These are phyloP conservation scores for Cephus pygmeus DNA, from an alignment of 2,888 invertebrate species.

Conservation along the genomic window DNA sequence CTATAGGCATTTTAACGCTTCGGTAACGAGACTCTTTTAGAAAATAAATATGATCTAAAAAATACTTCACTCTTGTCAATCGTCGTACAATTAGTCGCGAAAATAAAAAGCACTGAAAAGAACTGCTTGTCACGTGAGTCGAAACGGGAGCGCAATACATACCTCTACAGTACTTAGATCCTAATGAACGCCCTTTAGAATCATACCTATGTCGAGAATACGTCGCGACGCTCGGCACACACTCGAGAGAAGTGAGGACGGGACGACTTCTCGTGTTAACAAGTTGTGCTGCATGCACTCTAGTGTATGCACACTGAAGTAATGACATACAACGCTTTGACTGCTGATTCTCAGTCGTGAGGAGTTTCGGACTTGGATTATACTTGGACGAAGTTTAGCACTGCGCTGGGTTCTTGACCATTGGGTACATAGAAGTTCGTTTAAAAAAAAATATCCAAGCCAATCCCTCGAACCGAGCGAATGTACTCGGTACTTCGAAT, in stretches of 20 bases:
- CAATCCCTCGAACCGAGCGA: background rate
- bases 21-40: background rate
- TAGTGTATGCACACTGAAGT: background rate
- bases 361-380: background rate
- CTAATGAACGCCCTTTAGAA: constrained; percentile 49
- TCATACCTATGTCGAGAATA: constrained; percentile 32
- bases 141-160: constrained; percentile 9
- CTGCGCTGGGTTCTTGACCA: background rate
- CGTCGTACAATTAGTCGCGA: constrained; percentile 1
- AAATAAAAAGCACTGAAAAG: background rate
- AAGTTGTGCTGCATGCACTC: constrained; percentile 19
- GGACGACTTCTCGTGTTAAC: constrained; percentile 23
- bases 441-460: background rate
- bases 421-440: background rate
- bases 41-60: background rate
- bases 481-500: no score
- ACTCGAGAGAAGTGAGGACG: constrained; percentile 11
- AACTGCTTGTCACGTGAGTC: background rate
- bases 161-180: constrained; percentile 30
- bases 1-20: background rate
- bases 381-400: background rate
- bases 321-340: background rate
- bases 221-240: constrained; percentile 32
- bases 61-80: background rate
- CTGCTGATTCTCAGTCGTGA: background rate